Evolutionary conservation across 1,140 invertebrate genomes (phyloP).

Genomic region (Wasmannia auropunctata): DNA sequence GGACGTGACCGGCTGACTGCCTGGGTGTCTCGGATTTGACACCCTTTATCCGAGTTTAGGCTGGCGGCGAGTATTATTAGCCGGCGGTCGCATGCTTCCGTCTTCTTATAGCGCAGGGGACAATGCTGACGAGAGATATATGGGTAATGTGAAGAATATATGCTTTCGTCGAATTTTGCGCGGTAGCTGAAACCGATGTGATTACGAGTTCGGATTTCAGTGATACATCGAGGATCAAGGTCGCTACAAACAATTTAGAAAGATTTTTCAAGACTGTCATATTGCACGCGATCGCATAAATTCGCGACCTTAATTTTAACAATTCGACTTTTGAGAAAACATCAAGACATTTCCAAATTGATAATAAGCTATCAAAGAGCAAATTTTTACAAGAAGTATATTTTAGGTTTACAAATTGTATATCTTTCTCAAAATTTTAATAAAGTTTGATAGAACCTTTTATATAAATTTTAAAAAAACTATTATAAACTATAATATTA

Average conservation of each 20-base stretch:
- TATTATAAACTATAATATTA: too few relatives aligned
- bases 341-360: not conserved
- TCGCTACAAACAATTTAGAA: not conserved
- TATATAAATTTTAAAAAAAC: too few relatives aligned
- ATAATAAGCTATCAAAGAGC: not conserved
- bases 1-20: constrained; percentile 70
- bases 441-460: not conserved
- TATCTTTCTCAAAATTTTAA: constrained; percentile 2
- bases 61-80: constrained; percentile 77
- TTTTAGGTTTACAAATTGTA: not conserved
- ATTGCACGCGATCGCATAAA: not conserved
- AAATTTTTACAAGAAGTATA: not conserved
- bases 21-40: constrained; percentile 64
- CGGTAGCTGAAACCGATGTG: not conserved
- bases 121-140: constrained; percentile 59
- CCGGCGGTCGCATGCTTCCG: constrained; percentile 69
- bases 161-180: not conserved
- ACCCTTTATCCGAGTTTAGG: constrained; percentile 76
- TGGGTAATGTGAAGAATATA: not conserved
- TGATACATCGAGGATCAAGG: not conserved
- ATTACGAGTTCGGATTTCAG: not conserved
- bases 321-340: not conserved
- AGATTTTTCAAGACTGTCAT: not conserved
- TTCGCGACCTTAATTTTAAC: not conserved
- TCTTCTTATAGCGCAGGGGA: constrained; percentile 63